Conservation (phyloP, 2,888 invertebrate species). For the Euclidia mi region DNA sequence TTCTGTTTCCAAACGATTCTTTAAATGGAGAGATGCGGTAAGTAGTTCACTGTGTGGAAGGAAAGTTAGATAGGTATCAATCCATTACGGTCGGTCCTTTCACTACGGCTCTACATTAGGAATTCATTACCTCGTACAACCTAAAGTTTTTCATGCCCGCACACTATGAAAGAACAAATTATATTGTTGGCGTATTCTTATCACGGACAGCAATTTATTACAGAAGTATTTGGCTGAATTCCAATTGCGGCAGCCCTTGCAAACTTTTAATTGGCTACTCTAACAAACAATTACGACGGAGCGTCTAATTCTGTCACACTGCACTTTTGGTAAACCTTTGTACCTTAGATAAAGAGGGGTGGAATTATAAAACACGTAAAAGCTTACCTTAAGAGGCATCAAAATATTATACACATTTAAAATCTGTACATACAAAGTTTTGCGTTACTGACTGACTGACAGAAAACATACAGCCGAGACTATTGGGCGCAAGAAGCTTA, state of each 20-base stretch:
- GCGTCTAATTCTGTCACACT: constrained; percentile 53
- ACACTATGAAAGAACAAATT: constrained; percentile 54
- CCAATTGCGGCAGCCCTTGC: constrained; percentile 67
- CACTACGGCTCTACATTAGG: constrained; percentile 43
- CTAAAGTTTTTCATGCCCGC: constrained; percentile 49
- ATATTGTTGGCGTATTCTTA: constrained; percentile 62
- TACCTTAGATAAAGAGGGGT: too few relatives aligned
- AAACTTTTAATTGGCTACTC: constrained; percentile 75
- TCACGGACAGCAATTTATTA: constrained; percentile 64
- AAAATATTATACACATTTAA: too few relatives aligned
- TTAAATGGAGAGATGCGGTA: constrained; percentile 15
- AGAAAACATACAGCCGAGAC: too few relatives aligned
- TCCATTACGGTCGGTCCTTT: constrained; percentile 47
- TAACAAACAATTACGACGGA: constrained; percentile 60
- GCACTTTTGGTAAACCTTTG: too few relatives aligned
- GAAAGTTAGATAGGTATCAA: constrained; percentile 42
- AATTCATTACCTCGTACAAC: constrained; percentile 50
- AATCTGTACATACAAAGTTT: too few relatives aligned
- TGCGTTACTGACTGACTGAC: too few relatives aligned
- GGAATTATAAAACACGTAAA: too few relatives aligned
- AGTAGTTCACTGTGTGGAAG: constrained; percentile 22
- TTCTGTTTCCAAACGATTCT: constrained; percentile 18
- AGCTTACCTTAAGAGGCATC: too few relatives aligned
- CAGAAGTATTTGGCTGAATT: constrained; percentile 65
- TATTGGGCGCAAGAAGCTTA: too few relatives aligned